Percentiles rank a stretch among this genome's conserved stretches.
Conservation (phyloP, 2,113 vertebrate species). For the Hystrix cristata region DNA sequence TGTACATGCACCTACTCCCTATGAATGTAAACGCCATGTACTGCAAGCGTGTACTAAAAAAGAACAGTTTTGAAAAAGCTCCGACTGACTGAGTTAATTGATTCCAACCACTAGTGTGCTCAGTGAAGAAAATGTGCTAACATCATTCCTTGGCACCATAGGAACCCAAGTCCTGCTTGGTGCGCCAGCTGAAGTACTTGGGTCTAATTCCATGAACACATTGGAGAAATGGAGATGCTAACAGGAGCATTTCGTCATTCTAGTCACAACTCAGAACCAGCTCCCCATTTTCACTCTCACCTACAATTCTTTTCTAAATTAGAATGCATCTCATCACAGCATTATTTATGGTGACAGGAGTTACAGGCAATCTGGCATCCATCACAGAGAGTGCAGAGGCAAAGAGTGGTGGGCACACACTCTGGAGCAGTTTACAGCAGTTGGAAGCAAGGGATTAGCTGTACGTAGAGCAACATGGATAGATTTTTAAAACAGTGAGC, state of each 20-base stretch:
- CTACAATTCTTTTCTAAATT: conserved; percentile 65
- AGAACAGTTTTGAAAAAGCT: background rate
- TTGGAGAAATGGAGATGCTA: background rate
- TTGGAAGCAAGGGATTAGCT: conserved; percentile 38
- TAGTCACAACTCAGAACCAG: conserved; percentile 9
- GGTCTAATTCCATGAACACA: background rate
- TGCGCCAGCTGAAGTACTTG: background rate
- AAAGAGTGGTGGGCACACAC: background rate
- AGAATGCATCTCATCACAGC: conserved; percentile 38
- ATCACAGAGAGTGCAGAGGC: conserved; percentile 39
- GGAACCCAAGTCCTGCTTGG: background rate
- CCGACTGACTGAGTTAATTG: background rate
- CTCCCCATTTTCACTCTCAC: background rate
- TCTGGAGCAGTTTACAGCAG: conserved; percentile 25
- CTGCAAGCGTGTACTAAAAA: background rate
- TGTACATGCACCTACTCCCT: background rate
- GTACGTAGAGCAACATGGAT: background rate
- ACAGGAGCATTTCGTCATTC: background rate
- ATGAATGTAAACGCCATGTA: background rate
- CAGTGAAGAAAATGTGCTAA: background rate
- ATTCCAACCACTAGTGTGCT: background rate
- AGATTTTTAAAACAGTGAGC: conserved; percentile 40
- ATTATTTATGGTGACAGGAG: conserved; percentile 71
- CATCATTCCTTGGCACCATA: background rate
- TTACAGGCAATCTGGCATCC: conserved; percentile 50